phyloP scores from a whole-genome alignment of 2,113 vertebrate species.

The Heterotis niloticus region DNA sequence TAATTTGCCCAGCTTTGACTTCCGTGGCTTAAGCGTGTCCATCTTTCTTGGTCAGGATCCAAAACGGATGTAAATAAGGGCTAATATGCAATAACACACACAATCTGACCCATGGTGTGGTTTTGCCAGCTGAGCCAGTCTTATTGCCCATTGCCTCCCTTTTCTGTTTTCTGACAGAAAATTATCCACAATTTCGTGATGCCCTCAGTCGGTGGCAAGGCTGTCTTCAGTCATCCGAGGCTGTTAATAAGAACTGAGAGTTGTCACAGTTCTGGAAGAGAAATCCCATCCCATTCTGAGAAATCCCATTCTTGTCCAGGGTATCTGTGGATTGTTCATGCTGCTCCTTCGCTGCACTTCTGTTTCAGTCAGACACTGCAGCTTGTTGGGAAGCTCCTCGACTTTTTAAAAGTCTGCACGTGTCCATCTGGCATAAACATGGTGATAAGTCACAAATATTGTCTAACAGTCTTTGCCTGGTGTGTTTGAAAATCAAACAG shows the following conservation, averaged over 20 bases:
- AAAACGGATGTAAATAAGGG: conserved; percentile 20
- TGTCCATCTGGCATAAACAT: too few relatives aligned
- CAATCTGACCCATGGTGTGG: neutral
- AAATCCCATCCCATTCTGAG: too few relatives aligned
- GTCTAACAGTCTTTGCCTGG: too few relatives aligned
- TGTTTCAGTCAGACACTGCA: neutral
- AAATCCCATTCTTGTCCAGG: conserved; percentile 6
- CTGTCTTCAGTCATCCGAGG: too few relatives aligned
- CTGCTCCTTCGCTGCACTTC: too few relatives aligned
- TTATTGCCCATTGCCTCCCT: neutral
- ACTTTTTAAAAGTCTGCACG: too few relatives aligned
- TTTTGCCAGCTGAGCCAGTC: conserved; percentile 1
- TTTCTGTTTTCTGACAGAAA: neutral
- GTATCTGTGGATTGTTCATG: neutral
- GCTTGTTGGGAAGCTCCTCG: neutral
- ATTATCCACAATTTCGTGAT: neutral
- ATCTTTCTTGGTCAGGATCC: conserved; percentile 13
- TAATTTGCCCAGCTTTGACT: neutral
- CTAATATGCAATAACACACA: conserved; percentile 1
- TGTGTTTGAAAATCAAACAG: too few relatives aligned
- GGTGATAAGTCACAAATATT: too few relatives aligned
- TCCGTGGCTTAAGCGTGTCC: neutral
- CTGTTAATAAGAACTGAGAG: neutral
- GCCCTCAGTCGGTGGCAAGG: too few relatives aligned
- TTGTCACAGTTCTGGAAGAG: conserved; percentile 14